Conservation (phyloP, 2,113 vertebrate genomes). For the Festucalex cinctus region DNA sequence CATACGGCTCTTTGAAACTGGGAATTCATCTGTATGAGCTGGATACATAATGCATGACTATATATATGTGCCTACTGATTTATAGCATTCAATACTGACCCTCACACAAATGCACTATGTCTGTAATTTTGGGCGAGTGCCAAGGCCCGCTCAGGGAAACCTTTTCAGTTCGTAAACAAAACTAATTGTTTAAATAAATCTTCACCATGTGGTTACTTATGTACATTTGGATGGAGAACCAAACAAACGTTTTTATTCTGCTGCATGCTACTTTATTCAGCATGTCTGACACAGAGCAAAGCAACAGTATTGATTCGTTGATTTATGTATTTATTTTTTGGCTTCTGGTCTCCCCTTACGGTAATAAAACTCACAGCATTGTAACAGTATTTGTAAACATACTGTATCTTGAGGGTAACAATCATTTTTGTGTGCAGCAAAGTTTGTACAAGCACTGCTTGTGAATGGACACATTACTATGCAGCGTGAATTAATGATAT, state of each 20-base stretch:
- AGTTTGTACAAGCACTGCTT: neutral
- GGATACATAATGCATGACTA: slow-evolving; percentile 25
- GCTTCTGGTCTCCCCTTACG: neutral
- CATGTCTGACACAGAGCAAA: neutral
- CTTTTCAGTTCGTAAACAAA: neutral
- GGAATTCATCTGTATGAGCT: slow-evolving; percentile 30
- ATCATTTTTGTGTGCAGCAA: neutral
- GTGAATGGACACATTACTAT: neutral
- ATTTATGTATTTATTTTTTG: neutral
- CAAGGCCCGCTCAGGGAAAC: neutral
- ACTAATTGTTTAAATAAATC: neutral
- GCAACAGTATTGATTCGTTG: neutral
- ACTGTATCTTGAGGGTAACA: too few species aligned
- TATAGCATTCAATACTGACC: neutral
- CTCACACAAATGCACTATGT: slow-evolving; percentile 15
- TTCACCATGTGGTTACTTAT: slow-evolving; percentile 1
- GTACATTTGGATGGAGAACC: slow-evolving; percentile 11
- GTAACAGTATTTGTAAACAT: neutral
- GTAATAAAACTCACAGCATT: neutral
- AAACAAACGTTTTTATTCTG: slow-evolving; percentile 9
- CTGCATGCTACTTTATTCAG: neutral
- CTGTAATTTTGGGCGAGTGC: slow-evolving; percentile 21
- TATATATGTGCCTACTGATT: slow-evolving; percentile 8
- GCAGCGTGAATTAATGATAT: neutral
- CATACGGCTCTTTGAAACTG: slow-evolving; percentile 35